phyloP scores from a whole-genome alignment of 2,797 vertebrate genomes.

The Tachyglossus aculeatus region DNA sequence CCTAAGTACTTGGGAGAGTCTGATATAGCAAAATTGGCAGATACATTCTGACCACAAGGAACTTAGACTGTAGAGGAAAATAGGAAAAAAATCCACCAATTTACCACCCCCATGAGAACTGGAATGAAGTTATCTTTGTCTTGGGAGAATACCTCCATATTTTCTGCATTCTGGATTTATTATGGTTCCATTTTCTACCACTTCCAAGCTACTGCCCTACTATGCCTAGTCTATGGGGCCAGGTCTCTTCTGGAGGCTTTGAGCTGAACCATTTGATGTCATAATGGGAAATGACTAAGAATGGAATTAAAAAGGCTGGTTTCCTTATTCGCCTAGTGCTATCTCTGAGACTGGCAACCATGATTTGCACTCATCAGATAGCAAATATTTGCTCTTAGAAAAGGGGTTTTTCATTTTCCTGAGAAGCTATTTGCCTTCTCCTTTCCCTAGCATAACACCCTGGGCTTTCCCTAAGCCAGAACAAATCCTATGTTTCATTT shows the following conservation, averaged over 20 bases:
- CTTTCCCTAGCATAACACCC: conserved; percentile 13
- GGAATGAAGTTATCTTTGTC: background rate
- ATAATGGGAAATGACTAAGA: conserved; percentile 10
- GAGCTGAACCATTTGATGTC: conserved; percentile 8
- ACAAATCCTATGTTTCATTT: conserved; percentile 8
- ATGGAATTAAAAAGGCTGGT: background rate
- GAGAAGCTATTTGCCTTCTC: conserved; percentile 37
- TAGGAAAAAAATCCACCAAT: background rate
- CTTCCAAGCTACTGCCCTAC: background rate
- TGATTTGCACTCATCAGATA: conserved; percentile 14
- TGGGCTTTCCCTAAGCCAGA: conserved; percentile 40
- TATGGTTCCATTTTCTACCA: background rate
- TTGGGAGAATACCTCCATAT: background rate
- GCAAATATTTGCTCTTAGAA: conserved; percentile 49
- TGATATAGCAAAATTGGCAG: no score
- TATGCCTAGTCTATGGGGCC: background rate
- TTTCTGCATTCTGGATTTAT: background rate
- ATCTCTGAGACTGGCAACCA: conserved; percentile 10
- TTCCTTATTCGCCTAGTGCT: background rate
- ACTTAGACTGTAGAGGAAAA: no score
- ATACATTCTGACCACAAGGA: no score
- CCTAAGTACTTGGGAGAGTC: no score
- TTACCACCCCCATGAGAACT: background rate
- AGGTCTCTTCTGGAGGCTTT: background rate
- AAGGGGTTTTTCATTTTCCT: conserved; percentile 35